A percentile compares a stretch with the other conserved stretches of the same genome.
phyloP scores from a whole-genome alignment of 1,140 invertebrate genomes.

The Babylonia areolata region DNA sequence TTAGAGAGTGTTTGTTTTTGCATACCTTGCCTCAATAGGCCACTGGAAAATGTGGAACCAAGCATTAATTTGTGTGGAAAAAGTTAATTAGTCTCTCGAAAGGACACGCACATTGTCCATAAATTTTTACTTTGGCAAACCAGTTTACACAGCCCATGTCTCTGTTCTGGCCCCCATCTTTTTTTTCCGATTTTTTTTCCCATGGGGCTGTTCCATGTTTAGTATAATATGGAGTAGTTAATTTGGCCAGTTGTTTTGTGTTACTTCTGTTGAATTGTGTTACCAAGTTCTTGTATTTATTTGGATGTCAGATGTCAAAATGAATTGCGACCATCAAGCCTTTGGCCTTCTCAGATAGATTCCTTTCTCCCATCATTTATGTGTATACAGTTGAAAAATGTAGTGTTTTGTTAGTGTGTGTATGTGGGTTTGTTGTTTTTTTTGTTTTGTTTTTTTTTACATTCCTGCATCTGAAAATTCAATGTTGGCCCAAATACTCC shows the following conservation, averaged over 20 bases:
- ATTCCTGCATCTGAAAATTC: slow-evolving; percentile 19
- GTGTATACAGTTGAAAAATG: neutral
- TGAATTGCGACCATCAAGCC: neutral
- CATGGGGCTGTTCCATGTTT: too few relatives aligned
- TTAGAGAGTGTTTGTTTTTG: too few relatives aligned
- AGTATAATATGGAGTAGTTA: neutral
- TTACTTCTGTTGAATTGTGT: neutral
- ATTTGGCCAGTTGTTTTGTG: neutral
- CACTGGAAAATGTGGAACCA: too few relatives aligned
- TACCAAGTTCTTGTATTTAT: neutral
- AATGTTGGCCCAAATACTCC: slow-evolving; percentile 34
- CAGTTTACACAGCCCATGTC: too few relatives aligned
- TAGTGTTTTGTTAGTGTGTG: neutral
- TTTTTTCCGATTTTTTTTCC: too few relatives aligned
- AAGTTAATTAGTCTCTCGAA: too few relatives aligned
- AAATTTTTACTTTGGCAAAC: too few relatives aligned
- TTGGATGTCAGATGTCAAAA: neutral
- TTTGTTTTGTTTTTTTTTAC: slow-evolving; percentile 3
- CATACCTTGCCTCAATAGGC: too few relatives aligned
- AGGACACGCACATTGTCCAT: too few relatives aligned
- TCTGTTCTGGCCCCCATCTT: too few relatives aligned
- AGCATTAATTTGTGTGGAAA: too few relatives aligned
- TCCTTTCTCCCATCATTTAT: neutral
- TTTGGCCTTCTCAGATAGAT: neutral
- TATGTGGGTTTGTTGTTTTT: too few relatives aligned